Conservation (phyloP, 2,113 vertebrate genomes). For the Panthera uncia region DNA sequence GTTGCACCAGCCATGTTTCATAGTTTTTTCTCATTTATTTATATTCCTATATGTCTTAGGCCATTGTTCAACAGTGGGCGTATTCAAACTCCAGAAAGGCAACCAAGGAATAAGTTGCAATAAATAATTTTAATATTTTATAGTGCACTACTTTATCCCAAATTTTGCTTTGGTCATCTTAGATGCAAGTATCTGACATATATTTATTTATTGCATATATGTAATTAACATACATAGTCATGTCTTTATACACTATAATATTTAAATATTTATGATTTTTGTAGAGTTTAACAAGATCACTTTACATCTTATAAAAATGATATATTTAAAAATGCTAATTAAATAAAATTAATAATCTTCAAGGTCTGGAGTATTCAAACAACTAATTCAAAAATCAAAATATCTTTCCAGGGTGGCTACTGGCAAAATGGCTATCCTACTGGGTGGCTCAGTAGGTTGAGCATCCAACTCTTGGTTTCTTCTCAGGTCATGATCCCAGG, state of each 20-base stretch:
- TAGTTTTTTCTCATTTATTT: slow-evolving; percentile 36
- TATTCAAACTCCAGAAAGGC: background rate
- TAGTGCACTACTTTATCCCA: background rate
- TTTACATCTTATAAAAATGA: background rate
- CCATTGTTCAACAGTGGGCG: background rate
- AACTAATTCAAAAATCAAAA: background rate
- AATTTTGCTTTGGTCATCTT: slow-evolving; percentile 16
- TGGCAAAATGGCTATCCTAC: no score
- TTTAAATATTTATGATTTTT: background rate
- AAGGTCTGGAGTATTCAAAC: background rate
- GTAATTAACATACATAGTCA: background rate
- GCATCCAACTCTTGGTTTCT: no score
- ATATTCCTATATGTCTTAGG: background rate
- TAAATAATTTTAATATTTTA: slow-evolving; percentile 9
- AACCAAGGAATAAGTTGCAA: background rate
- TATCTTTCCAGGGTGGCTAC: background rate
- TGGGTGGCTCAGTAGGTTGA: no score
- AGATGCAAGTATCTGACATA: background rate
- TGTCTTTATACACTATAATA: background rate
- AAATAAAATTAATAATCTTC: background rate
- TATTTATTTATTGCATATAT: background rate
- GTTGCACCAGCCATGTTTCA: background rate
- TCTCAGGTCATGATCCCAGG: no score
- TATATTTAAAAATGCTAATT: background rate
- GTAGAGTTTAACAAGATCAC: background rate